phyloP scores from a whole-genome alignment of 2,113 vertebrate genomes.

The Crotalus viridis region DNA sequence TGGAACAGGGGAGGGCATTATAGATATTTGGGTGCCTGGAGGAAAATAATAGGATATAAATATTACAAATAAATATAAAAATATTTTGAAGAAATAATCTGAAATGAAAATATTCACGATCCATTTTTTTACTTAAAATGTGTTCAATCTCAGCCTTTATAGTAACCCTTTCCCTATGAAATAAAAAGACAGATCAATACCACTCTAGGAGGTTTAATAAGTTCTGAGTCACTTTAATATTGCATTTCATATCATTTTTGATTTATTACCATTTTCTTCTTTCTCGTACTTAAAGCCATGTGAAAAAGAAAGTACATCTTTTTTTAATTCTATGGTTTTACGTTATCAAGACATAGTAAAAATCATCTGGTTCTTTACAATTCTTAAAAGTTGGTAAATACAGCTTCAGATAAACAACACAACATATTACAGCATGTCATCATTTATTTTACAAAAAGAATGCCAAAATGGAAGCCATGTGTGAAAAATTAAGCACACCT shows the following conservation, averaged over 20 bases:
- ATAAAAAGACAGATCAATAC: background rate
- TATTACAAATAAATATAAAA: background rate
- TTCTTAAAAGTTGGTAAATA: background rate
- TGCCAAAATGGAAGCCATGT: background rate
- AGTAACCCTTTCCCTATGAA: background rate
- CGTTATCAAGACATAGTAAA: background rate
- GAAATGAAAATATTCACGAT: background rate
- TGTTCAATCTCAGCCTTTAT: background rate
- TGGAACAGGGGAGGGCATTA: background rate
- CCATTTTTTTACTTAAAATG: background rate
- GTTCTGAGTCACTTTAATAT: background rate
- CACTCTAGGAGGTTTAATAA: background rate
- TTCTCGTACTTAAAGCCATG: background rate
- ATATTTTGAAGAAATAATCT: background rate
- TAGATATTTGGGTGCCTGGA: background rate
- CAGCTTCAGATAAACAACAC: background rate
- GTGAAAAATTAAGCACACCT: background rate
- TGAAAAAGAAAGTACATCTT: background rate
- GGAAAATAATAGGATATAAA: background rate
- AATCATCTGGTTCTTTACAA: background rate
- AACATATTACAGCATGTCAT: background rate
- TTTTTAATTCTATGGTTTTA: background rate
- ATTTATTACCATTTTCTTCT: background rate
- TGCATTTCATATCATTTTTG: background rate
- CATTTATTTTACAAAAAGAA: background rate